Percentiles rank a stretch among this genome's conserved stretches.
Evolutionary conservation across 2,888 invertebrate genomes (phyloP).

Genomic region (Palloptera scutellata): DNA sequence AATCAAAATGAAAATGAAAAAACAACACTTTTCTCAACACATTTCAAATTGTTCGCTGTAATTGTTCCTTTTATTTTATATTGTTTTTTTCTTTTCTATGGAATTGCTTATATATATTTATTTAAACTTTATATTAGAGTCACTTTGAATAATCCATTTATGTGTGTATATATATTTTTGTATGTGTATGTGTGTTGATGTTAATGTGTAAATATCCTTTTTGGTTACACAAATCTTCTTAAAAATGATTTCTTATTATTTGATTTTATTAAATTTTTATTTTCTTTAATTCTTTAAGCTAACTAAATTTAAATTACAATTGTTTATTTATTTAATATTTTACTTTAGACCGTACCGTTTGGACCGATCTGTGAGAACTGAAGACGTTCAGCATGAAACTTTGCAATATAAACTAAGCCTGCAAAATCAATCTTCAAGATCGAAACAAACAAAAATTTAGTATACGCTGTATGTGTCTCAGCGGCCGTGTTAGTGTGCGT

Average conservation of each 20-base stretch:
- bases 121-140: not conserved
- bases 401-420: constrained; percentile 63
- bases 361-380: constrained; percentile 65
- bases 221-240: constrained; percentile 1
- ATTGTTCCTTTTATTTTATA: not conserved
- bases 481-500: no score
- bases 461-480: no score
- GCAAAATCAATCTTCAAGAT: constrained; percentile 22
- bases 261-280: constrained; percentile 16
- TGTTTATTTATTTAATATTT: constrained; percentile 32
- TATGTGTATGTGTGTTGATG: constrained; percentile 15
- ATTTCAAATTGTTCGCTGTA: not conserved
- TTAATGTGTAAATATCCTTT: constrained; percentile 11
- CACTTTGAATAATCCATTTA: constrained; percentile 4
- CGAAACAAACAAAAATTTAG: no score
- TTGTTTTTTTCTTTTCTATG: constrained; percentile 4
- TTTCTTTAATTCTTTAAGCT: constrained; percentile 18
- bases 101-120: constrained; percentile 3
- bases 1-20: constrained; percentile 4
- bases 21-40: not conserved
- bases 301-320: constrained; percentile 39
- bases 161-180: not conserved
- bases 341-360: constrained; percentile 61
- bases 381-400: constrained; percentile 62
- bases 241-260: constrained; percentile 15